Evolutionary conservation across 2,113 vertebrate genomes (phyloP).

Genomic region (Donacobius atricapilla): DNA sequence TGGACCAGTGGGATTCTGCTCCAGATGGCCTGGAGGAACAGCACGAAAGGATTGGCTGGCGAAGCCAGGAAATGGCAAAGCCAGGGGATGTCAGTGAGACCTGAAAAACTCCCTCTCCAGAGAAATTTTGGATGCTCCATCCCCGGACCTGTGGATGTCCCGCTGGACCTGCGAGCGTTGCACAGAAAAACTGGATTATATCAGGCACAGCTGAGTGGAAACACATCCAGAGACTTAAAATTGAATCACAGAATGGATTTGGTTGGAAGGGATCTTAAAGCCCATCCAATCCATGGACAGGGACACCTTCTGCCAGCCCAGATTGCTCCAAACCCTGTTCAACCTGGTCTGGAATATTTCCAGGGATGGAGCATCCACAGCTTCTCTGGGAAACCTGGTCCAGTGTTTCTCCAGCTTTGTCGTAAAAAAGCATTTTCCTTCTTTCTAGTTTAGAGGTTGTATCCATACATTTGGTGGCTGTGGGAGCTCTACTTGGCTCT

Average conservation of each 20-base stretch:
- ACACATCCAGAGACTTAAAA: neutral
- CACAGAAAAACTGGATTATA: neutral
- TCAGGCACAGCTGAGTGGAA: neutral
- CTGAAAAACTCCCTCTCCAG: neutral
- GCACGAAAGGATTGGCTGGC: neutral
- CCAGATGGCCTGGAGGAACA: neutral
- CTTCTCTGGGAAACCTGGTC: neutral
- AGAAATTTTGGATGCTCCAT: neutral
- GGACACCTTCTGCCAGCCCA: neutral
- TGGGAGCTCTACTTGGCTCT: neutral
- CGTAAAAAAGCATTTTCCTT: neutral
- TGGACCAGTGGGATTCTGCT: accelerated
- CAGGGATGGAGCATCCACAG: neutral
- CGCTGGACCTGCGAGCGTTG: neutral
- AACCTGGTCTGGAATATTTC: neutral
- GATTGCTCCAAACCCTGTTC: neutral
- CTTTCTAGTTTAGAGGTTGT: neutral
- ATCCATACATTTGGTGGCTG: neutral
- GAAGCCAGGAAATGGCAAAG: neutral
- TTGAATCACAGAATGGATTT: neutral
- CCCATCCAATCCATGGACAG: neutral
- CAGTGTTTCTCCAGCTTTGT: accelerated
- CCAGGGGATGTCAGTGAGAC: neutral
- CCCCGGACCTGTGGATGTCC: neutral
- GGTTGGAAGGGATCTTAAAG: neutral